phyloP scores from a whole-genome alignment of 2,888 invertebrate species.

The Linyphia triangularis region DNA sequence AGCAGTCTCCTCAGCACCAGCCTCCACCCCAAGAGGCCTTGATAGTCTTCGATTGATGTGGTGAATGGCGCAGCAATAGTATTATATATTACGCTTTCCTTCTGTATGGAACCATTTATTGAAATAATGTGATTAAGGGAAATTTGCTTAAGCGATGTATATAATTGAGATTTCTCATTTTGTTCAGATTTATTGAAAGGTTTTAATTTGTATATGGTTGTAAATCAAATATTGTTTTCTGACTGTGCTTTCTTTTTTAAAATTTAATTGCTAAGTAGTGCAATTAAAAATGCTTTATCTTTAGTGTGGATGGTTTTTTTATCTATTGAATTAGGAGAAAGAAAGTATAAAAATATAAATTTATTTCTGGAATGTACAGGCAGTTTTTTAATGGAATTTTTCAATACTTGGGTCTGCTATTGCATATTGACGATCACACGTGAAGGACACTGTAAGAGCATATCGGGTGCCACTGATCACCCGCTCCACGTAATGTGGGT shows the following conservation, averaged over 20 bases:
- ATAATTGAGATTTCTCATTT: conserved; percentile 25
- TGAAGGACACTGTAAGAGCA: conserved; percentile 92
- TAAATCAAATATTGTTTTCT: conserved; percentile 8
- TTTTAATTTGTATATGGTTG: conserved; percentile 19
- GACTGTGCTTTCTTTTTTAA: background rate
- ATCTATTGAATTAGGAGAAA: background rate
- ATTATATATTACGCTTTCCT: background rate
- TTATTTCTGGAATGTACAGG: background rate
- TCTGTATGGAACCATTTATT: conserved; percentile 7
- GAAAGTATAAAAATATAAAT: conserved; percentile 13
- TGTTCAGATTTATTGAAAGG: conserved; percentile 27
- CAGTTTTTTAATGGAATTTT: conserved; percentile 44
- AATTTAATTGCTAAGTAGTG: conserved; percentile 15
- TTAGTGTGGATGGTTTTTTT: background rate
- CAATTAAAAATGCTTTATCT: conserved; percentile 1
- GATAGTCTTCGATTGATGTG: conserved; percentile 67
- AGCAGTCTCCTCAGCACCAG: conserved; percentile 45
- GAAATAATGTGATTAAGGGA: background rate
- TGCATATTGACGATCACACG: conserved; percentile 86
- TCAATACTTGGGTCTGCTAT: conserved; percentile 83
- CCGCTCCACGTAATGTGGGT: conserved; percentile 89
- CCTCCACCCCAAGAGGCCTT: conserved; percentile 54
- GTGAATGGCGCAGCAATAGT: background rate
- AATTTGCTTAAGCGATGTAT: conserved; percentile 9
- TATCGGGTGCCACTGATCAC: conserved; percentile 88